A percentile compares a stretch with the other conserved stretches of the same genome.
These are phyloP conservation scores for Gila orcuttii DNA, from an alignment of 2,113 vertebrate genomes.

Conservation along the genomic window DNA sequence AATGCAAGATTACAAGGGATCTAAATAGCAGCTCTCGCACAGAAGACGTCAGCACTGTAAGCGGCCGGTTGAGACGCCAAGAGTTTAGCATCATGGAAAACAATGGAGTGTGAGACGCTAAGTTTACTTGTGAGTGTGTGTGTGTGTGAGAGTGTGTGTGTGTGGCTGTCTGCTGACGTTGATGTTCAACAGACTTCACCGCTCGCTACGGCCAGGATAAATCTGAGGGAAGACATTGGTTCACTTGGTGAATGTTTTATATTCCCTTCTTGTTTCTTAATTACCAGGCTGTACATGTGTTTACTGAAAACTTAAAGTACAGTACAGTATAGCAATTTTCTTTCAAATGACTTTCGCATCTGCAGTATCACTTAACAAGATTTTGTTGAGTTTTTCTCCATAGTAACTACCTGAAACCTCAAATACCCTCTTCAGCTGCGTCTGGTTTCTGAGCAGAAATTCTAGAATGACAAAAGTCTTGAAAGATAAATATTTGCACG, in stretches of 20 bases:
- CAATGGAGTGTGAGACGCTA: constrained; percentile 38
- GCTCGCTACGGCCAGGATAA: constrained; percentile 21
- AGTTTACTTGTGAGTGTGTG: constrained; percentile 46
- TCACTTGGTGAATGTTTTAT: constrained; percentile 54
- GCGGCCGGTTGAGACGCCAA: not conserved
- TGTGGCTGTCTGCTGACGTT: constrained; percentile 46
- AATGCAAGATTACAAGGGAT: not conserved
- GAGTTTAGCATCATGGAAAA: constrained; percentile 31
- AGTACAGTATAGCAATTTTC: not conserved
- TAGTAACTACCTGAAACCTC: constrained; percentile 20
- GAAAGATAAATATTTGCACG: not conserved
- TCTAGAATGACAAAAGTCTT: not conserved
- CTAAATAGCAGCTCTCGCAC: constrained; percentile 4
- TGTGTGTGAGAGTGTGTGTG: not conserved
- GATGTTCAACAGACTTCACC: constrained; percentile 41
- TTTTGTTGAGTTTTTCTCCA: constrained; percentile 18
- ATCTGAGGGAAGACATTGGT: constrained; percentile 48
- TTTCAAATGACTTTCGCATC: not conserved
- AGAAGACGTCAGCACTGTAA: constrained; percentile 1
- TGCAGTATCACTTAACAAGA: constrained; percentile 12
- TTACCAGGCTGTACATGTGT: not conserved
- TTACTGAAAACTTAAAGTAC: not conserved
- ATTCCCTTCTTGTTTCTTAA: constrained; percentile 40
- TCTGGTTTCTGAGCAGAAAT: not conserved
- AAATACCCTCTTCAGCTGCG: not conserved